Base-by-base conservation (phyloP, 2,113 vertebrate species). In the Sturnira hondurensis region DNA sequence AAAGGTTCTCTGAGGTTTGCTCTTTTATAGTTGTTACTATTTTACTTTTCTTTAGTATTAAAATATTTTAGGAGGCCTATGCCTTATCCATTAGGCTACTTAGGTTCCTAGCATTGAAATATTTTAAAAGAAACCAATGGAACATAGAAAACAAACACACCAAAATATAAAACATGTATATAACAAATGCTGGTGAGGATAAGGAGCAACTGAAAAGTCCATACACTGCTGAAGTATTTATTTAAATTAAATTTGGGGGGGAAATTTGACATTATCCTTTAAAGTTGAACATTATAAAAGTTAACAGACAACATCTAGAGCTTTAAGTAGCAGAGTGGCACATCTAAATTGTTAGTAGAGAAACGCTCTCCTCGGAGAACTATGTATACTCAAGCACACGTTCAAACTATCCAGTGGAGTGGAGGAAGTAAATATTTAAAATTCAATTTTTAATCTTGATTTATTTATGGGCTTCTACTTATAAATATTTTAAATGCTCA, bases 131-230 rank as follows among this genome's bases (percentile, higher is more conserved):
- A 65, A 91, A 73, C 2, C 31, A 93, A 20, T 54, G 56, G 16
- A 45, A 90, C 68, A 81, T 54, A 24, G 24, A 92, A 93, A 45
- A 71, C 52, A 96, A 73, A 50, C 33, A 90, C 68, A 50, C 1
- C 52, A 93, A 96, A 85, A 76, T 33, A 82, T 31, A 84, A 86
- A 94, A 73, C 77, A 84, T 19, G 58, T 84, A 93, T 87, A 94
- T 58, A 41, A 19, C 24, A 84, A 76, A n/a, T 56, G 11, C 65
- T 96, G 31, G 7, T 92, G 54, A 95, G 28, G 33, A 87, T 84
- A 17, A 94, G 41, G 38, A 85, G 13, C 47, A 89, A 54, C 2
- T 56, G 19, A 41, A 74, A 88, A 36, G 1, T 90, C 81, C 22
- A 54, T 87, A 77, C 8, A 82, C n/a, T 63, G 13, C n/a, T 80